Conservation (phyloP, 2,797 vertebrate genomes). For the Aldrovandia affinis region DNA sequence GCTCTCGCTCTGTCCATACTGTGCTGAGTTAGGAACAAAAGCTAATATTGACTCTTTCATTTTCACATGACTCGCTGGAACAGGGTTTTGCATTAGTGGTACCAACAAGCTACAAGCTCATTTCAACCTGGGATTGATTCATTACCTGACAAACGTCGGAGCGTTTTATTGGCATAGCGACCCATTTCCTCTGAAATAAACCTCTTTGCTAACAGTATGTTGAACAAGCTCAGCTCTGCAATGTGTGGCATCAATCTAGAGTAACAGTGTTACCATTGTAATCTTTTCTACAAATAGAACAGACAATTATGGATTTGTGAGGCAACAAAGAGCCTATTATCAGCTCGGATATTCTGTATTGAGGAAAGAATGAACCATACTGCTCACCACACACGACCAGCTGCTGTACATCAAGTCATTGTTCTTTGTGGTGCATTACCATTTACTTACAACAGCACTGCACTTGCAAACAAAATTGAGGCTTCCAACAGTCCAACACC, state of each 20-base stretch:
- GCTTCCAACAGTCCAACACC: too few species aligned
- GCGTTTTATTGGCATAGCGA: conserved; percentile 17
- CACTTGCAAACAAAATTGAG: too few species aligned
- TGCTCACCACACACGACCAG: neutral
- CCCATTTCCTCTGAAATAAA: conserved; percentile 7
- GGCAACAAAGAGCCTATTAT: conserved; percentile 16
- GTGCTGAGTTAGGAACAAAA: neutral
- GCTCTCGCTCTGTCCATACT: neutral
- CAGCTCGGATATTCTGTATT: neutral
- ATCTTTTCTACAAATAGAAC: conserved; percentile 6
- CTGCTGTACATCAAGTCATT: conserved; percentile 11
- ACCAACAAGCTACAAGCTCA: neutral
- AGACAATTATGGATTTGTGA: conserved; percentile 23
- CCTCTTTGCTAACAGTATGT: neutral
- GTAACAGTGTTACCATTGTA: conserved; percentile 11
- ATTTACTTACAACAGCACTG: neutral
- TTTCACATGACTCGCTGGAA: neutral
- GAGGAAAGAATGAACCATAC: neutral
- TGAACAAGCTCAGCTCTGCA: neutral
- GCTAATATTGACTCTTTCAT: conserved; percentile 1
- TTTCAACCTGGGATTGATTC: neutral
- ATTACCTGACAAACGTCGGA: neutral
- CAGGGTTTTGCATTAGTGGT: neutral
- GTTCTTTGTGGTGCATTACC: neutral
- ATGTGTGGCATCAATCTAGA: neutral